phyloP scores from a whole-genome alignment of 2,797 vertebrate genomes.

The Varecia variegata region DNA sequence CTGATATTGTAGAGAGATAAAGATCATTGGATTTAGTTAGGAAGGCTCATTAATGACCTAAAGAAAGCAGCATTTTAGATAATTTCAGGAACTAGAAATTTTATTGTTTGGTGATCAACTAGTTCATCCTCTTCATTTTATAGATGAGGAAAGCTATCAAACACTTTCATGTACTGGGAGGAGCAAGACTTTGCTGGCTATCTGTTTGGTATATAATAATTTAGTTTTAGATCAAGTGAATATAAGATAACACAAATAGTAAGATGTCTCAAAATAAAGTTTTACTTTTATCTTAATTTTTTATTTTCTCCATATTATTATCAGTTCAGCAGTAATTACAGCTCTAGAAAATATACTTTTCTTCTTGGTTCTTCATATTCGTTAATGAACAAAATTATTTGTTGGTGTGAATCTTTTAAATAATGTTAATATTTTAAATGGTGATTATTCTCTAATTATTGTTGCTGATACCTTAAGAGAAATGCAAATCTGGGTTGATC shows the following conservation, averaged over 20 bases:
- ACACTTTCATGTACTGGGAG: not conserved
- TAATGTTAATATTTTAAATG: not conserved
- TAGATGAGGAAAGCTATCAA: not conserved
- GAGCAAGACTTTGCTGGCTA: not conserved
- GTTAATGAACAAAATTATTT: constrained; percentile 38
- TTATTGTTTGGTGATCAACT: not conserved
- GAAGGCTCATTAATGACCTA: not conserved
- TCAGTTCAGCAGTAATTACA: not conserved
- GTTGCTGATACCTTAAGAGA: not conserved
- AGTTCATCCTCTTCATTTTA: not conserved
- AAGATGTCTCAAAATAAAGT: not conserved
- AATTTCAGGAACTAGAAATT: not conserved
- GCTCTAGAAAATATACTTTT: not conserved
- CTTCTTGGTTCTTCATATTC: not conserved
- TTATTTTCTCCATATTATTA: not conserved
- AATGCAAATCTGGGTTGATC: not conserved
- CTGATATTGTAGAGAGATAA: not conserved
- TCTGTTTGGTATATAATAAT: not conserved
- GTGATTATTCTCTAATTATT: not conserved
- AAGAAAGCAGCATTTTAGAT: not conserved
- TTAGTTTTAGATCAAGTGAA: not conserved
- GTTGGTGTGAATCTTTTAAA: not conserved
- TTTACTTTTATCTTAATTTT: constrained; percentile 8
- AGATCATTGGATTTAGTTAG: not conserved
- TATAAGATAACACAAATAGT: not conserved